A percentile compares a stretch with the other conserved stretches of the same genome.
These are phyloP conservation scores for Mormyrus lacerda DNA, from an alignment of 2,113 vertebrate genomes.

Conservation along the genomic window DNA sequence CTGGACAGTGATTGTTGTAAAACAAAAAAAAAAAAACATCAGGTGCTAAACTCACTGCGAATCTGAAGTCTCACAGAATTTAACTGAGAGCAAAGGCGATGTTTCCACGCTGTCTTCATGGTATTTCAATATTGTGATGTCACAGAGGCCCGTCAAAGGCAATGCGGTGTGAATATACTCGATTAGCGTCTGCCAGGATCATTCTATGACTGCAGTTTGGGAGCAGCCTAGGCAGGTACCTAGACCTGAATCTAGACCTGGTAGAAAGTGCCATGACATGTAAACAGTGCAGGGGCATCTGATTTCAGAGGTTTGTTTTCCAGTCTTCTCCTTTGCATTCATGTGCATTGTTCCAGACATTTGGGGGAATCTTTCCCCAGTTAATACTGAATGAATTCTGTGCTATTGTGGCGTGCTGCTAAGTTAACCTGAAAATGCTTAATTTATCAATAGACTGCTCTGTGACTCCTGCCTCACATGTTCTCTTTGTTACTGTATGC, in stretches of 20 bases:
- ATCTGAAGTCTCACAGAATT: background rate
- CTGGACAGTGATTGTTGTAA: background rate
- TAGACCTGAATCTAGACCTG: background rate
- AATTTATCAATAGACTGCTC: background rate
- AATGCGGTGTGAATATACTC: background rate
- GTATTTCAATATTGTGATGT: background rate
- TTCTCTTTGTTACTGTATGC: background rate
- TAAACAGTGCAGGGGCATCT: background rate
- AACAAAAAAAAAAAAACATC: background rate
- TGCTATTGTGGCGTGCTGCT: background rate
- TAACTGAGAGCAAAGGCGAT: background rate
- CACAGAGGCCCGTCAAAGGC: background rate
- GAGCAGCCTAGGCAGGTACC: background rate
- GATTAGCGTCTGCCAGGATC: background rate
- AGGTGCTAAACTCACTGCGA: background rate
- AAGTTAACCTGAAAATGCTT: background rate
- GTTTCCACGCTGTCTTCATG: background rate
- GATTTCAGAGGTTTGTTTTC: background rate
- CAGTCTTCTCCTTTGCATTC: background rate
- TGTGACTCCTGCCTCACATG: background rate
- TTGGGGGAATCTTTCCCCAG: background rate
- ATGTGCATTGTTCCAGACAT: background rate
- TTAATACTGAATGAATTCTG: background rate
- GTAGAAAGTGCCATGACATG: background rate
- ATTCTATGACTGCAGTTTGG: background rate